Evolutionary conservation across 2,797 vertebrate genomes (phyloP).

Genomic region (Xenopus petersii): DNA sequence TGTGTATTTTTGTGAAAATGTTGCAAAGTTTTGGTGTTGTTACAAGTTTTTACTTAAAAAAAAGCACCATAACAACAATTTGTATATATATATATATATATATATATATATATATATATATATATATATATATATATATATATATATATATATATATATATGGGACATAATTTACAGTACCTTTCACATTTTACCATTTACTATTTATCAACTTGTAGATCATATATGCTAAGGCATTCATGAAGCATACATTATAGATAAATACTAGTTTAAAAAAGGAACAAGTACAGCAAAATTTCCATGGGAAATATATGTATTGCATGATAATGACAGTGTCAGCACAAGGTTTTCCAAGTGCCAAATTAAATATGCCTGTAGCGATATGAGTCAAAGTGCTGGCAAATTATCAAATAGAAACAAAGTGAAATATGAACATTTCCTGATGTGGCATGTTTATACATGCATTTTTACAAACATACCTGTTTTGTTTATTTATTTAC

Average conservation of each 20-base stretch:
- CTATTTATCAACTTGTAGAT: too few species aligned
- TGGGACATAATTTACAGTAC: too few species aligned
- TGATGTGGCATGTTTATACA: slow-evolving; percentile 38
- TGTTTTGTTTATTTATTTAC: slow-evolving; percentile 51
- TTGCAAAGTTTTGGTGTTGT: too few species aligned
- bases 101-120: too few species aligned
- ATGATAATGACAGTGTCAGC: slow-evolving; percentile 54
- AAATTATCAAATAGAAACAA: slow-evolving; percentile 48
- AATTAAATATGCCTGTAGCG: slow-evolving; percentile 55
- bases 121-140: too few species aligned
- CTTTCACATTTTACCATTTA: too few species aligned
- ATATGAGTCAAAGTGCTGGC: slow-evolving; percentile 48
- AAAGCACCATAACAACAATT: too few species aligned
- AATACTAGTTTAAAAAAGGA: slow-evolving; percentile 1
- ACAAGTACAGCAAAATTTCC: slow-evolving; percentile 30
- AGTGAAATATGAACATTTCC: slow-evolving; percentile 22
- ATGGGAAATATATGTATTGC: slow-evolving; percentile 53
- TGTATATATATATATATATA: too few species aligned
- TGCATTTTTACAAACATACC: slow-evolving; percentile 39
- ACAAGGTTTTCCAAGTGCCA: slow-evolving; percentile 54
- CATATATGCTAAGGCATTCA: too few species aligned
- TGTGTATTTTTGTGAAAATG: too few species aligned
- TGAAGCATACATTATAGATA: slow-evolving; percentile 28
- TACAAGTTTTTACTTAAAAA: too few species aligned
- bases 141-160: too few species aligned